Evolutionary conservation across 2,797 vertebrate species (phyloP), one percentile per base, ranked within the genome.

Genomic region (Malurus leucopterus): DNA sequence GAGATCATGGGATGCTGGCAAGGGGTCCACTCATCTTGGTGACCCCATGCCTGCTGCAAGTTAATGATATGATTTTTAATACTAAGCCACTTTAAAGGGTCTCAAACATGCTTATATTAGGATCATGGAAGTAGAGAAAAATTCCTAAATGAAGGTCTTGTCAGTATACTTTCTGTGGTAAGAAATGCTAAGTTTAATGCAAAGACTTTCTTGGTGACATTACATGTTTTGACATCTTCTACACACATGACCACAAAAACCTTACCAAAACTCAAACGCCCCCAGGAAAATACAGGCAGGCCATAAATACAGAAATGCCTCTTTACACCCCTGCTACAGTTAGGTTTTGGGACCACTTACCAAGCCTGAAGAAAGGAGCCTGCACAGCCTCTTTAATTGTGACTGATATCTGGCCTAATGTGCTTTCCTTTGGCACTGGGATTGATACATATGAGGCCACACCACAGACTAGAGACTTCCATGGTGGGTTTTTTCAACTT

Each of bases 311-410:
- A 67, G 49, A 75, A 62, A 41, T 46, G 53, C 15, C 24, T 16
- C 6, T 55, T 65, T 38, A 59, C 12, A 76, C 18, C 11, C 10
- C 34, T 55, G 24, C 40, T 62, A 3, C 29, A 67, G 15, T 40
- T 41, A 49, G 40, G 29, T 34, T 78, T 82, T 26, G 68, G 16
- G 6, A 46, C 15, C 30, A 49, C 94, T 97, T 94, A 98, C 97
- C 97, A 59, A 96, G 96, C 70, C 97, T 98, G 81, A 97, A 98
- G 58, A 98, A 98, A 8, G 97, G 97, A 5, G 96, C 97, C 29
- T 80, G 87, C 26, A 97, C 85, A 19, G 96, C 93, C 7, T 95
- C 89, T 92, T 98, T 88, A 40, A 98, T 90, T 3, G 78, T 86
- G 68, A 97, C 65, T 27, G 96, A 58, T 22, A 89, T 12, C 10